These are phyloP conservation scores for Nymphalis urticae DNA, from an alignment of 2,888 invertebrate species.

Conservation along the genomic window DNA sequence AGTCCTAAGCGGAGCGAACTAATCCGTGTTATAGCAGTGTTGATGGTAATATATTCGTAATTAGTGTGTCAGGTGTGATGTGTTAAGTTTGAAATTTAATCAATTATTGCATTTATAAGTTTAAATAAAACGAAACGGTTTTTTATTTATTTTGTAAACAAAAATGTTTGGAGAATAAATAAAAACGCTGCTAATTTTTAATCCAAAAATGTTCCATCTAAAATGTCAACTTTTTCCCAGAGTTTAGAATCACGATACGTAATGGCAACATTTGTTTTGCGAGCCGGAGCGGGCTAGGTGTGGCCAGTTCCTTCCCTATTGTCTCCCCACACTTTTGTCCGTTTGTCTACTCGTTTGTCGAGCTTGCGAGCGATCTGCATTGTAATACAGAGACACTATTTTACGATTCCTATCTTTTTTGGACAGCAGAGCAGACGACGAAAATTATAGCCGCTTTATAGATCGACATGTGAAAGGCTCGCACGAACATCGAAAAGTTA, in stretches of 20 bases:
- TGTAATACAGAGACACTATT: slow-evolving; percentile 33
- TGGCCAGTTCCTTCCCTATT: slow-evolving; percentile 66
- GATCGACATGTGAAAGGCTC: background rate
- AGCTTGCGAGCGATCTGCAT: slow-evolving; percentile 32
- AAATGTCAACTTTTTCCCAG: slow-evolving; percentile 11
- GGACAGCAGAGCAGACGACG: slow-evolving; percentile 24
- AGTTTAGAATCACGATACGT: slow-evolving; percentile 34
- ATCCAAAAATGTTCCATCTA: slow-evolving; percentile 12
- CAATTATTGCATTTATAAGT: too few relatives aligned
- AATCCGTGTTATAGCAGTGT: too few relatives aligned
- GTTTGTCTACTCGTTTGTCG: slow-evolving; percentile 21
- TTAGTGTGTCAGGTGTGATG: too few relatives aligned
- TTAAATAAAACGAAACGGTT: background rate
- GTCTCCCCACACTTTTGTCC: slow-evolving; percentile 48
- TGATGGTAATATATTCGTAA: too few relatives aligned
- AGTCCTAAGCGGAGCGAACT: too few relatives aligned
- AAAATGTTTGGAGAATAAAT: background rate
- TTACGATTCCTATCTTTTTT: slow-evolving; percentile 32
- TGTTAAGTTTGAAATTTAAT: too few relatives aligned
- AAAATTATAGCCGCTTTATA: slow-evolving; percentile 17
- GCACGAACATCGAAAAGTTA: background rate
- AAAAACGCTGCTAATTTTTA: slow-evolving; percentile 8
- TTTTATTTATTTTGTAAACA: background rate
- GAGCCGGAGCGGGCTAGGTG: slow-evolving; percentile 56
- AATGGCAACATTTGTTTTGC: slow-evolving; percentile 32